A percentile compares a stretch with the other conserved stretches of the same genome.
Conservation (phyloP, 2,113 vertebrate genomes). For the Pterocles burchelli region DNA sequence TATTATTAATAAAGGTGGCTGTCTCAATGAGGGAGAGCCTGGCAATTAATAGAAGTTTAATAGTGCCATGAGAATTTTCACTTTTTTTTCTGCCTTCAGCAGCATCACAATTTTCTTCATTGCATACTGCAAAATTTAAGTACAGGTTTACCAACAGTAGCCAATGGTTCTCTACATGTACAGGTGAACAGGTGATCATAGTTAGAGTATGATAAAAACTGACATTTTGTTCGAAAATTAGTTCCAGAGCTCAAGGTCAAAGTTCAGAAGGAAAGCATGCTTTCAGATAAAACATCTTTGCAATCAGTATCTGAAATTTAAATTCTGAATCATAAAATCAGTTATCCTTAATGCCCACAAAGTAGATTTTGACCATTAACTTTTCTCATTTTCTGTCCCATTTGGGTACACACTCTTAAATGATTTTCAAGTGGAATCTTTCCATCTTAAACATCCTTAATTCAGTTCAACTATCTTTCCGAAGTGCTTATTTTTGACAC, state of each 20-base stretch:
- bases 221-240: neutral
- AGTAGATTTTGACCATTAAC: constrained; percentile 46
- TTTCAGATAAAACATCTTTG: neutral
- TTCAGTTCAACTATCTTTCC: constrained; percentile 26
- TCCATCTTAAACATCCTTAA: constrained; percentile 5
- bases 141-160: neutral
- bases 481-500: constrained; percentile 60
- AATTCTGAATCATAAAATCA: neutral
- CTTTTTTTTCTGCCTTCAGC: neutral
- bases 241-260: neutral
- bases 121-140: neutral
- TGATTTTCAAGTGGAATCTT: constrained; percentile 41
- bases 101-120: neutral
- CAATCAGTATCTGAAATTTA: neutral
- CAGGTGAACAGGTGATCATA: neutral
- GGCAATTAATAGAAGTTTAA: neutral
- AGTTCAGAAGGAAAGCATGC: neutral
- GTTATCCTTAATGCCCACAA: neutral
- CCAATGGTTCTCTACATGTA: neutral
- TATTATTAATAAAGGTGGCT: neutral
- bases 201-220: neutral
- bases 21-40: neutral
- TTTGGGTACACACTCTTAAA: neutral
- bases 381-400: constrained; percentile 12
- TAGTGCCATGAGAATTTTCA: neutral